phyloP scores from a whole-genome alignment of 1,140 invertebrate genomes.

The Pogonomyrmex californicus region DNA sequence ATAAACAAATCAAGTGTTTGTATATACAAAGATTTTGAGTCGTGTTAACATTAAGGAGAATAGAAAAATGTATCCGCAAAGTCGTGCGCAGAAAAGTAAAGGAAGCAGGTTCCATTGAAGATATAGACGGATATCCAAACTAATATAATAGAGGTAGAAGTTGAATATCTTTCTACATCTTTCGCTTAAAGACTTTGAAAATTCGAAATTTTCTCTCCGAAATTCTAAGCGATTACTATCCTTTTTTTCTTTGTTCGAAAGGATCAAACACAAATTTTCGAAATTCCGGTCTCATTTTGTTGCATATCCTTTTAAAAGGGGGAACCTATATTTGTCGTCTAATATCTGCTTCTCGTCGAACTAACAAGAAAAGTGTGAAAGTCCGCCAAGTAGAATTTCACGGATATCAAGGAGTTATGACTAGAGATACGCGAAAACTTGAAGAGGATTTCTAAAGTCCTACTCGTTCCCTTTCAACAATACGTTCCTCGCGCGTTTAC shows the following conservation, averaged over 20 bases:
- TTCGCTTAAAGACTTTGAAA: neutral
- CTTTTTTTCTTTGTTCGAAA: neutral
- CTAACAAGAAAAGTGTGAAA: constrained; percentile 18
- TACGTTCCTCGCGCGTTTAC: constrained; percentile 21
- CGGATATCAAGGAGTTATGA: constrained; percentile 40
- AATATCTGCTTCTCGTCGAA: constrained; percentile 8
- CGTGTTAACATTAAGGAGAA: neutral
- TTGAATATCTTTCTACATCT: neutral
- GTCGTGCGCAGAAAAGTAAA: neutral
- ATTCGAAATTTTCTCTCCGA: neutral
- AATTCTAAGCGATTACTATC: neutral
- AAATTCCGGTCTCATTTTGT: neutral
- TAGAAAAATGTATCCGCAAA: constrained; percentile 2
- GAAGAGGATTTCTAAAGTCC: constrained; percentile 33
- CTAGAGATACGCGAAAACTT: constrained; percentile 29
- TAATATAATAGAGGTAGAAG: neutral
- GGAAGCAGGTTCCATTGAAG: neutral
- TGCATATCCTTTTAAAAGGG: neutral
- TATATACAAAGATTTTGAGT: constrained; percentile 21
- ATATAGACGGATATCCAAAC: neutral
- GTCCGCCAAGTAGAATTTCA: constrained; percentile 22
- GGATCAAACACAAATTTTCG: neutral
- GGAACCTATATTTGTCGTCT: neutral
- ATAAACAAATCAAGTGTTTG: constrained; percentile 3
- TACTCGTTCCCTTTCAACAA: constrained; percentile 16